Evolutionary conservation across 2,113 vertebrate genomes (phyloP).

Genomic region (Macroglossus sobrinus): DNA sequence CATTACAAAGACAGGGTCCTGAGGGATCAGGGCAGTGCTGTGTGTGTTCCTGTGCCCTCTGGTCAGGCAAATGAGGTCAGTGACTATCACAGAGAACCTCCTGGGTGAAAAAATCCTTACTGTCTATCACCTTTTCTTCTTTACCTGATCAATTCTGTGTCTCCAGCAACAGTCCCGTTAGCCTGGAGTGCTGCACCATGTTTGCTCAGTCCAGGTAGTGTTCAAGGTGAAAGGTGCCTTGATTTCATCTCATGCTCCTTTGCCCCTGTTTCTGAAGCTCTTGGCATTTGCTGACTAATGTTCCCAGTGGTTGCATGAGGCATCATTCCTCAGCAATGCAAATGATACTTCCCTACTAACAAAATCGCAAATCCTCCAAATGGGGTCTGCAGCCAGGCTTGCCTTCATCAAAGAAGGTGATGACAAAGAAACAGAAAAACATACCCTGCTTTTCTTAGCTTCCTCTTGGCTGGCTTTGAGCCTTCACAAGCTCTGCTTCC

Average conservation of each 20-base stretch:
- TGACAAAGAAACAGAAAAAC: background rate
- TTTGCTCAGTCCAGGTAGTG: background rate
- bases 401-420: conserved; percentile 9
- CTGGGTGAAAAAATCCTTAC: background rate
- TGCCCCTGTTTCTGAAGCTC: background rate
- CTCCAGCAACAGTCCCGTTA: background rate
- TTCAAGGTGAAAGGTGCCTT: background rate
- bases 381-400: background rate
- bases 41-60: background rate
- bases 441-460: background rate
- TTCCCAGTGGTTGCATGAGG: background rate
- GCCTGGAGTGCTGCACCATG: background rate
- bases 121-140: background rate
- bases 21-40: background rate
- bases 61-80: background rate
- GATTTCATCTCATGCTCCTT: background rate
- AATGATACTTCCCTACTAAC: background rate
- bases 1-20: background rate
- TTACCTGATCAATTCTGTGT: background rate
- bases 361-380: background rate
- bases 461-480: background rate
- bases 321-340: background rate
- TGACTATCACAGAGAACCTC: background rate
- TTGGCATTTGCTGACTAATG: background rate
- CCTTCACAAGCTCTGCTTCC: background rate